These are phyloP conservation scores for Trachelus iudaicus DNA, from an alignment of 2,888 invertebrate species.

Conservation along the genomic window DNA sequence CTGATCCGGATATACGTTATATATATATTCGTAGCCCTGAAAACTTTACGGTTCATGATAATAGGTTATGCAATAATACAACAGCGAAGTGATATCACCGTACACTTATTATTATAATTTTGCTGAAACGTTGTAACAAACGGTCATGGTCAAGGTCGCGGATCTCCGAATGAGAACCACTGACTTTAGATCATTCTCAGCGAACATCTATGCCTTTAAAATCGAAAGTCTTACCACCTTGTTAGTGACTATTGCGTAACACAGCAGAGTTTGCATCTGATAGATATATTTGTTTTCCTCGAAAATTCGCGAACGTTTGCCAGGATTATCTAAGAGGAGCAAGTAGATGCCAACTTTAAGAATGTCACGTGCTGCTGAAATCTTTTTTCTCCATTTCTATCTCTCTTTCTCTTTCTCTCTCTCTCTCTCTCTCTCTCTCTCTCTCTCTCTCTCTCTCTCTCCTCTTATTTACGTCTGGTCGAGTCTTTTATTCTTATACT, in stretches of 20 bases:
- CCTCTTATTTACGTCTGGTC: neutral
- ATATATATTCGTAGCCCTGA: neutral
- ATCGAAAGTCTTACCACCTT: neutral
- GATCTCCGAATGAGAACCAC: neutral
- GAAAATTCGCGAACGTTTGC: conserved; percentile 1
- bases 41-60: neutral
- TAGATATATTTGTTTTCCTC: conserved; percentile 3
- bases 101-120: neutral
- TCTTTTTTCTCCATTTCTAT: neutral
- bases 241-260: neutral
- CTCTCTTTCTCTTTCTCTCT: too few relatives aligned
- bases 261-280: too few relatives aligned
- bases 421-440: neutral
- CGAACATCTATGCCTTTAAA: neutral
- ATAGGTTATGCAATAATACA: neutral
- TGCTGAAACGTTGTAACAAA: neutral
- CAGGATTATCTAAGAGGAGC: neutral
- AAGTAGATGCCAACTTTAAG: neutral
- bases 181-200: neutral
- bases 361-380: neutral
- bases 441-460: neutral
- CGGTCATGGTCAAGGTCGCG: neutral
- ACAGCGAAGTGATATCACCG: neutral
- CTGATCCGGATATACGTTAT: neutral
- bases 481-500: neutral